These are phyloP conservation scores for Cyprinodon diabolis DNA, from an alignment of 2,797 vertebrate species.

Conservation along the genomic window DNA sequence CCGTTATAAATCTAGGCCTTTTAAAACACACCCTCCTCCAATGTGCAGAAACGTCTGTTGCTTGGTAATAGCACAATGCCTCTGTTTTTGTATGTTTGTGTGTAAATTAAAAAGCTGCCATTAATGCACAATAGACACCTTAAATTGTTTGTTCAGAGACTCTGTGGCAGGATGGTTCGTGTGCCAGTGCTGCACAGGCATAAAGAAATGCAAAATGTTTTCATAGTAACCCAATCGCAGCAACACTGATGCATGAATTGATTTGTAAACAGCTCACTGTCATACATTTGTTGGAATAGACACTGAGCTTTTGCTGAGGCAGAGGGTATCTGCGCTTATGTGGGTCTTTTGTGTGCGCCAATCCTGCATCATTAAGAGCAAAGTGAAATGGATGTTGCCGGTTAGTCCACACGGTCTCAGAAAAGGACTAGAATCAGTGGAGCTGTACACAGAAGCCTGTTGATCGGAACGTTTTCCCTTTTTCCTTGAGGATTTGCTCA, in stretches of 20 bases:
- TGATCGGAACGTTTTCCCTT: constrained; percentile 1
- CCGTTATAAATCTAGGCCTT: constrained; percentile 29
- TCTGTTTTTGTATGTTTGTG: constrained; percentile 24
- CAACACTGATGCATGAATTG: constrained; percentile 13
- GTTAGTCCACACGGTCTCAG: constrained; percentile 11
- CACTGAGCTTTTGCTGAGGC: constrained; percentile 38
- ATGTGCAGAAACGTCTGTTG: constrained; percentile 35
- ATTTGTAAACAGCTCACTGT: constrained; percentile 33
- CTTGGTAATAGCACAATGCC: constrained; percentile 44
- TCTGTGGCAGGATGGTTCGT: constrained; percentile 3
- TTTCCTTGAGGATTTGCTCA: background rate
- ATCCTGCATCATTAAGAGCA: constrained; percentile 24
- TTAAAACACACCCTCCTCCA: constrained; percentile 43
- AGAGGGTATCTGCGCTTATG: constrained; percentile 26
- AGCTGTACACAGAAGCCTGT: constrained; percentile 18
- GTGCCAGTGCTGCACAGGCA: background rate
- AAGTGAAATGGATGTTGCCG: constrained; percentile 9
- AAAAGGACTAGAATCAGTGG: constrained; percentile 23
- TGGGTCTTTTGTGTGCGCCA: constrained; percentile 43
- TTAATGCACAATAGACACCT: constrained; percentile 54
- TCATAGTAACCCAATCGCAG: constrained; percentile 54
- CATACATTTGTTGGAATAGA: constrained; percentile 27
- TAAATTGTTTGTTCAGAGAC: constrained; percentile 38
- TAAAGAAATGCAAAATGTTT: constrained; percentile 48
- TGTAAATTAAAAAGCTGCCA: constrained; percentile 29